Evolutionary conservation across 1,140 invertebrate species (phyloP), one percentile per base, ranked within the genome.

Genomic region (Pseudomyrmex flavicornis): DNA sequence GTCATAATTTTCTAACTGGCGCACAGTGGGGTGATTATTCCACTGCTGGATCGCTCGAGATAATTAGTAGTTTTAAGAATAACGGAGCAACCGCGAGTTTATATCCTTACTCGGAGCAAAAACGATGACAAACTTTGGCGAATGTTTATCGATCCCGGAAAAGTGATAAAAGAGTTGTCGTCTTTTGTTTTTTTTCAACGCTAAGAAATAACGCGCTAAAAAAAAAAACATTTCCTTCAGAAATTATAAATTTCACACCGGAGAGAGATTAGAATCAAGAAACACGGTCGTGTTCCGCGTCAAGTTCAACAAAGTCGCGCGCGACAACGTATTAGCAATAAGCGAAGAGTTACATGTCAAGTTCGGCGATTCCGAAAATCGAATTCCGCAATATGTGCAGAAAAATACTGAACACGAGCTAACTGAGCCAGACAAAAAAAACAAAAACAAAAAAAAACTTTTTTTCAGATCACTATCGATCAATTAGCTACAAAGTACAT

Each of bases 141-240:
- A 52, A 62, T n/a, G 50, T 72, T 9, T 59, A 80, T 80, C 46
- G 52, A 79, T 79, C 65, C 44, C 2, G 10, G 66, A 72, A 72
- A 79, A 80, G 56, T 76, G 48, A 70, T 72, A 26, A 80, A 35
- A 12, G 5, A 26, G 26, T 59, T 58, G 76, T 79, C 76, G 20
- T 20, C 7, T 80, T 59, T 80, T 17, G 17, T 12, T 12, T 50
- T 70, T 70, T 35, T 58, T 58, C 65, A 35, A 20, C 15, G 52
- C 52, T 35, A 35, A 35, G 20, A 58, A 17, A 79, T 59, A 79
- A 48, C 76, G 65, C 35, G 66, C 15, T 2, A 48, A 22, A 12
- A 35, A 35, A 35, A 7, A 35, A 35, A 35, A 5, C 35, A 35
- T 35, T 35, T 72, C 35, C 66, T 70, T 15, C 17, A 50, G 76